Percentiles rank a stretch among this genome's conserved stretches.
These are phyloP conservation scores for Felis chaus DNA, from an alignment of 2,113 vertebrate genomes.

Conservation along the genomic window DNA sequence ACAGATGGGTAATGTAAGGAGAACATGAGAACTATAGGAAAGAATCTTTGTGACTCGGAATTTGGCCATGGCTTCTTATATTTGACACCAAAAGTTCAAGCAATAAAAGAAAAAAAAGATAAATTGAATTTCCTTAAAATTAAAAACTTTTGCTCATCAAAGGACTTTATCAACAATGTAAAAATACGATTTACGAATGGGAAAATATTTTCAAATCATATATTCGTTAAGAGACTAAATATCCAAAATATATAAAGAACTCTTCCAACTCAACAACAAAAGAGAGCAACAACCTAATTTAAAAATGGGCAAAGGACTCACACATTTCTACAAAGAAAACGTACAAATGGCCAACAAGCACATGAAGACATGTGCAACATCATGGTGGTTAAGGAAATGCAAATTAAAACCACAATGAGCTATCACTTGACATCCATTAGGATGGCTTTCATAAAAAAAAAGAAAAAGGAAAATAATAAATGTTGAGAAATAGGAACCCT, in stretches of 20 bases:
- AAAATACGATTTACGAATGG: not conserved
- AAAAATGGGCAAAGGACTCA: not conserved
- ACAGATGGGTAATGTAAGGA: not conserved
- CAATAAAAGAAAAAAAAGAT: not conserved
- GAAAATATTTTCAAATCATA: not conserved
- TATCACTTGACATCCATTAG: not conserved
- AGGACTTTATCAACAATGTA: not conserved
- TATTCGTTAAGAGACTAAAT: not conserved
- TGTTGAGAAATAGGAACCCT: not conserved
- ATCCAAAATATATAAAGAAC: not conserved
- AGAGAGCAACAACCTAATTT: not conserved
- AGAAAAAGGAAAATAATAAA: not conserved
- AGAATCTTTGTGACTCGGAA: not conserved
- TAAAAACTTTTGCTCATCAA: not conserved
- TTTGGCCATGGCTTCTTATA: not conserved
- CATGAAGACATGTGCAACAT: not conserved
- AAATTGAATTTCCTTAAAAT: not conserved
- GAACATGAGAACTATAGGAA: not conserved
- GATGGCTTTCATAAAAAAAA: not conserved
- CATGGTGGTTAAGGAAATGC: not conserved
- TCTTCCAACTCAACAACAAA: not conserved
- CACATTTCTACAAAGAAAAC: not conserved
- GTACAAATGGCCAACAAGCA: not conserved
- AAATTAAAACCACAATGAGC: not conserved
- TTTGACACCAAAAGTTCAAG: not conserved